Conservation (phyloP, 2,113 vertebrate species). For the Aramus guarauna region DNA sequence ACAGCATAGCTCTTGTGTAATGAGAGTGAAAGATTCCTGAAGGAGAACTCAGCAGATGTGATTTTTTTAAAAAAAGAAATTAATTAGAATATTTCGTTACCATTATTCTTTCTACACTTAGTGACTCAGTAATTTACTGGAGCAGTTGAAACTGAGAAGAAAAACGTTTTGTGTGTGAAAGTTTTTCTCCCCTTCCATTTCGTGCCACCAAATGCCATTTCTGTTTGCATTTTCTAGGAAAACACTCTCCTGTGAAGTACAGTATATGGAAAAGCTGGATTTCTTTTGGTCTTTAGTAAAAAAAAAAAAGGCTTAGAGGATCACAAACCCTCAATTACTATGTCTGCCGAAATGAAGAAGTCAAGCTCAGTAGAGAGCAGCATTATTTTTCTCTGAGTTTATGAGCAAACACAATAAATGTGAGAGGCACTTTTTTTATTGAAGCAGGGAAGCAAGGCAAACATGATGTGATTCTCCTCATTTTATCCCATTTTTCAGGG, state of each 20-base stretch:
- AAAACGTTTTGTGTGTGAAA: neutral
- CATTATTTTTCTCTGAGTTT: neutral
- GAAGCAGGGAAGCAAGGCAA: neutral
- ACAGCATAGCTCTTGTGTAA: neutral
- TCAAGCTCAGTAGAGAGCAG: neutral
- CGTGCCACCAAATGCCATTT: neutral
- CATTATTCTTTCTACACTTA: neutral
- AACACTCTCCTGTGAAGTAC: neutral
- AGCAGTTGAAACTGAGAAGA: neutral
- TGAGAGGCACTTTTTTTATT: neutral
- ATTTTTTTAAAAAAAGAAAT: neutral
- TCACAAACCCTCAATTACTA: conserved; percentile 18
- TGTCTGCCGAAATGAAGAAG: neutral
- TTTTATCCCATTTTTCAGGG: neutral
- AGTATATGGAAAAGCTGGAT: neutral
- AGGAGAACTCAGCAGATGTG: neutral
- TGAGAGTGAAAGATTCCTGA: neutral
- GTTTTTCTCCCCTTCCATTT: neutral
- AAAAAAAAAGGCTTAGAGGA: neutral
- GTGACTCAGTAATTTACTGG: neutral
- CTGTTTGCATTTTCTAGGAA: conserved; percentile 53
- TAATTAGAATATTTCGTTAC: neutral
- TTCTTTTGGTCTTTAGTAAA: neutral
- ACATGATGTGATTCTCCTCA: neutral
- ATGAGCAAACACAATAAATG: neutral